phyloP scores from a whole-genome alignment of 2,113 vertebrate genomes.

The Manacus vitellinus region DNA sequence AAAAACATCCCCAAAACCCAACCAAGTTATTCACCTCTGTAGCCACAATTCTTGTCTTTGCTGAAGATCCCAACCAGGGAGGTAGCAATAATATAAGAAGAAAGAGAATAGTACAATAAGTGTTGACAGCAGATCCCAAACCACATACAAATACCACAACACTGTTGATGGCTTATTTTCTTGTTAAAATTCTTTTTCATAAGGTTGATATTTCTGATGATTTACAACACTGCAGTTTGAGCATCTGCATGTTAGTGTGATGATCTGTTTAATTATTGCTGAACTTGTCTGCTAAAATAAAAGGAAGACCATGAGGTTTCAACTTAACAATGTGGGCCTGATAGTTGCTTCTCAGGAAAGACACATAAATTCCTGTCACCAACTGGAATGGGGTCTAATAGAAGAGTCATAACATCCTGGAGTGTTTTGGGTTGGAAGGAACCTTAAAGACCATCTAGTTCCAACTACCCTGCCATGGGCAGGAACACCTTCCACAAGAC shows the following conservation, averaged over 20 bases:
- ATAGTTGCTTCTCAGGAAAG: background rate
- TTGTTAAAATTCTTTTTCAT: background rate
- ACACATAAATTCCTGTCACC: background rate
- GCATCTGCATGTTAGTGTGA: background rate
- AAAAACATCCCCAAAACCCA: background rate
- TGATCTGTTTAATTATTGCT: background rate
- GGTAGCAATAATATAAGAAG: background rate
- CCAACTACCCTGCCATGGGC: background rate
- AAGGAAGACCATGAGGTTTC: background rate
- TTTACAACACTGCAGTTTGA: background rate
- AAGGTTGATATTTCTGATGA: background rate
- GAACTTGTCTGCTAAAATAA: background rate
- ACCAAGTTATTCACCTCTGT: background rate
- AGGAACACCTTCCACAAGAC: background rate
- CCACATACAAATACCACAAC: background rate
- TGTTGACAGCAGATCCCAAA: background rate
- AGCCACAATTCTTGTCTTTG: background rate
- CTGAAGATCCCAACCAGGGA: background rate
- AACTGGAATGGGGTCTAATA: background rate
- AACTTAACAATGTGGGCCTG: background rate
- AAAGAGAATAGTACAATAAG: background rate
- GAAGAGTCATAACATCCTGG: background rate
- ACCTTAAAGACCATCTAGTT: background rate
- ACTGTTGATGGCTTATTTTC: background rate
- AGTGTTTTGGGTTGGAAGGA: background rate